Conservation (phyloP, 2,113 vertebrate species). For the Hystrix cristata region DNA sequence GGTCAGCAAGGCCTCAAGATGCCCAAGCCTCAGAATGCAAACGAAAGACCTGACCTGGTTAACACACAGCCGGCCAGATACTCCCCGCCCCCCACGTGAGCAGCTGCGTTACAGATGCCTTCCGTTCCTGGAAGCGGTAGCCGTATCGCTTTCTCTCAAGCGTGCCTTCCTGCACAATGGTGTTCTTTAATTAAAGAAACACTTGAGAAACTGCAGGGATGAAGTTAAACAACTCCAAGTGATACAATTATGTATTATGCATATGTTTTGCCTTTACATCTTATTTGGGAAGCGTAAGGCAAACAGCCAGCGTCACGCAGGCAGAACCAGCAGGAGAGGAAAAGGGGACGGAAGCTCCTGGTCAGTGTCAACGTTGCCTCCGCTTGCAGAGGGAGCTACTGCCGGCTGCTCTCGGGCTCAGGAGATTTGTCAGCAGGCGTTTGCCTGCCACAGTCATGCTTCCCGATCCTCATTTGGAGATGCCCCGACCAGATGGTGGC, state of each 20-base stretch:
- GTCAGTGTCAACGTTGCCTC: accelerated
- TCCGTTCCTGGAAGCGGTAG: neutral
- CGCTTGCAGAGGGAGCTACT: accelerated
- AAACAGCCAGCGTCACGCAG: neutral
- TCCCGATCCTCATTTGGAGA: neutral
- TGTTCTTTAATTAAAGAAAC: neutral
- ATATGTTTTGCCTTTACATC: neutral
- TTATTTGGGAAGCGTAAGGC: constrained; percentile 21
- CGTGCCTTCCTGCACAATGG: neutral
- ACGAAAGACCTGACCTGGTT: neutral
- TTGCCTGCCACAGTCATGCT: neutral
- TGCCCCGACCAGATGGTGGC: neutral
- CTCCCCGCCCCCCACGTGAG: neutral
- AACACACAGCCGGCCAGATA: neutral
- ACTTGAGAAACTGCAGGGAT: neutral
- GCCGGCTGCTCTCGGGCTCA: neutral
- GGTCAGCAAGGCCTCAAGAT: neutral
- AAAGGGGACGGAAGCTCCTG: neutral
- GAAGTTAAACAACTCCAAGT: neutral
- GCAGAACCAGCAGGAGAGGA: neutral
- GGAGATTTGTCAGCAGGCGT: neutral
- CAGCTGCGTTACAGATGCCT: neutral
- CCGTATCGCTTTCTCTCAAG: neutral
- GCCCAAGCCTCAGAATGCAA: neutral
- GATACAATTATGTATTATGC: neutral